Evolutionary conservation across 2,888 invertebrate genomes (phyloP), one percentile per base, ranked within the genome.

Genomic region (Synergus itoensis): DNA sequence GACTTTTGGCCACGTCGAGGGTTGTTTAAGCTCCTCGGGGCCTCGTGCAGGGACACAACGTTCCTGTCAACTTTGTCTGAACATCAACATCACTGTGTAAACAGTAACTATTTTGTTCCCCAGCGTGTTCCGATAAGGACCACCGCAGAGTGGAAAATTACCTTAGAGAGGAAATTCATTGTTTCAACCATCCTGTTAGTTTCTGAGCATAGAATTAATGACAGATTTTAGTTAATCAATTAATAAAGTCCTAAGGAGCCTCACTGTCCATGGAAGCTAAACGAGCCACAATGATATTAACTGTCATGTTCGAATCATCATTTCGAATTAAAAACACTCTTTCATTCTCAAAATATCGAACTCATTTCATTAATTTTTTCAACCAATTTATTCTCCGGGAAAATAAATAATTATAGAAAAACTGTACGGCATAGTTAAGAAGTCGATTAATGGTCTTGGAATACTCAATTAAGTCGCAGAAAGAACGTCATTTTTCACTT

Each of bases 1-100:
- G 87, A 87, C 86, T 85, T 85, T 83, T 86, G 87, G 88, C 87
- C 87, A 87, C 85, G 87, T 87, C 82, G 84, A 84, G 86, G 85
- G 87, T 87, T 84, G 84, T 84, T 84, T 83, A 82, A 85, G 81
- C 80, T 78, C 73, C 78, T 63, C 75, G 40, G 40, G 79, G 80
- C 77, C 77, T 45, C 76, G 76, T 80, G 67, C 16, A 77, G 76
- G 80, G 77, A 78, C 80, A 78, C 80, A 81, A 80, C 79, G 60
- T 77, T 81, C 80, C 80, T 79, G 80, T 80, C 81, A 84, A 84
- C 83, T 86, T 84, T 81, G 83, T 80, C 79, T 67, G 80, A 77
- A 78, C 73, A 73, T 73, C 73, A 73, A 73, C 73, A 73, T 73
- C 73, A 28, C 48, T 53, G n/a, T 73, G 73, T 53, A 73, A 73